A percentile compares a stretch with the other conserved stretches of the same genome.
phyloP scores from a whole-genome alignment of 1,140 invertebrate genomes.

The Andrena cerasifolii region DNA sequence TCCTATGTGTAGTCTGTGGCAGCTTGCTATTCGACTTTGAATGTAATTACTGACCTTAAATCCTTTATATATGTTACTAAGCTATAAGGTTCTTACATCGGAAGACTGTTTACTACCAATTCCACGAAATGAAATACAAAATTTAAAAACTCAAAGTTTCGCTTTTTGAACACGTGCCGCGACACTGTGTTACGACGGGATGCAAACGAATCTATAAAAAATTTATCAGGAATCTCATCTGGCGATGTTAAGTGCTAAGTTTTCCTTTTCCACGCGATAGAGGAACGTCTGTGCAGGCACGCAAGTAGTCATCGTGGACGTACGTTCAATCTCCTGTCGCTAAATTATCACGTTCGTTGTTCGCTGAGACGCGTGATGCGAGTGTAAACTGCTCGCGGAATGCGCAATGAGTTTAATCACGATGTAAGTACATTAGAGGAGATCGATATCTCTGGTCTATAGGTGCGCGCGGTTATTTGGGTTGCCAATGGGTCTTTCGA shows the following conservation, averaged over 20 bases:
- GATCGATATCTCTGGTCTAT: constrained; percentile 41
- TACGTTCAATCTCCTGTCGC: constrained; percentile 32
- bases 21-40: too few species aligned
- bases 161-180: too few species aligned
- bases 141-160: too few species aligned
- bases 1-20: too few species aligned
- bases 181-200: too few species aligned
- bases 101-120: too few species aligned
- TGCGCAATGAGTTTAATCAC: constrained; percentile 54
- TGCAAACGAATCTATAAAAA: too few species aligned
- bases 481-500: not conserved
- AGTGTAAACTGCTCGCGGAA: constrained; percentile 40
- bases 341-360: constrained; percentile 58
- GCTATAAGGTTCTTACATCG: too few species aligned
- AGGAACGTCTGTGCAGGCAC: constrained; percentile 13
- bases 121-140: too few species aligned
- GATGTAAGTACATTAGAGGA: constrained; percentile 55
- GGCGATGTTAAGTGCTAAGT: not conserved
- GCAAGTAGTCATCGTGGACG: constrained; percentile 25
- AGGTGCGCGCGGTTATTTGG: not conserved
- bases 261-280: constrained; percentile 37
- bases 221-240: too few species aligned
- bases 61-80: too few species aligned
- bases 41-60: too few species aligned
- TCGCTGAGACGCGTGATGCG: constrained; percentile 15